Evolutionary conservation across 2,113 vertebrate species (phyloP).

Genomic region (Engystomops pustulosus): DNA sequence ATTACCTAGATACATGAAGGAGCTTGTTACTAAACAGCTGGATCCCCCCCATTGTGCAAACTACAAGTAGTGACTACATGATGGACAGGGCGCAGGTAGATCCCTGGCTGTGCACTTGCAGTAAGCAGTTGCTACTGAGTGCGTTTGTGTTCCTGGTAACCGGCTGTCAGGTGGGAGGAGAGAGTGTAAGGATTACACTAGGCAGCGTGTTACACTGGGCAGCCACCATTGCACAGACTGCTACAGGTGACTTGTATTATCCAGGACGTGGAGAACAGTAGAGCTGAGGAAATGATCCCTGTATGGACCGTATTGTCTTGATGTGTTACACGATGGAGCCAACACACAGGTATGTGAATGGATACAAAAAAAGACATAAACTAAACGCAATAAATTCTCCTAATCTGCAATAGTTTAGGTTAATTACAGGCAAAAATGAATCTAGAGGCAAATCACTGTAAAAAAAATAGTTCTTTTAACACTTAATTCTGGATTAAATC

Average conservation of each 20-base stretch:
- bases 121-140: slow-evolving; percentile 22
- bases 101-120: not conserved
- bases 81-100: not conserved
- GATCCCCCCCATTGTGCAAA: not conserved
- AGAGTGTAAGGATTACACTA: not conserved
- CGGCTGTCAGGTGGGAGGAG: slow-evolving; percentile 33
- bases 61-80: not conserved
- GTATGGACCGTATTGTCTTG: too few species aligned
- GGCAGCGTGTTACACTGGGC: not conserved
- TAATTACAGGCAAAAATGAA: not conserved
- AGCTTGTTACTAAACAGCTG: not conserved
- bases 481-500: too few species aligned
- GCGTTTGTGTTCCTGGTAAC: slow-evolving; percentile 51
- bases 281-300: too few species aligned
- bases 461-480: too few species aligned
- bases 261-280: not conserved
- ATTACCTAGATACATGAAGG: not conserved
- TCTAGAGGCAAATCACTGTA: not conserved
- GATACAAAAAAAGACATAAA: not conserved
- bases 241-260: not conserved
- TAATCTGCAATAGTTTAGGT: not conserved
- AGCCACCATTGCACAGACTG: not conserved
- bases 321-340: not conserved
- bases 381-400: not conserved
- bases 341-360: not conserved